A percentile compares a stretch with the other conserved stretches of the same genome.
Conservation (phyloP, 2,113 vertebrate species). For the Picathartes gymnocephalus region DNA sequence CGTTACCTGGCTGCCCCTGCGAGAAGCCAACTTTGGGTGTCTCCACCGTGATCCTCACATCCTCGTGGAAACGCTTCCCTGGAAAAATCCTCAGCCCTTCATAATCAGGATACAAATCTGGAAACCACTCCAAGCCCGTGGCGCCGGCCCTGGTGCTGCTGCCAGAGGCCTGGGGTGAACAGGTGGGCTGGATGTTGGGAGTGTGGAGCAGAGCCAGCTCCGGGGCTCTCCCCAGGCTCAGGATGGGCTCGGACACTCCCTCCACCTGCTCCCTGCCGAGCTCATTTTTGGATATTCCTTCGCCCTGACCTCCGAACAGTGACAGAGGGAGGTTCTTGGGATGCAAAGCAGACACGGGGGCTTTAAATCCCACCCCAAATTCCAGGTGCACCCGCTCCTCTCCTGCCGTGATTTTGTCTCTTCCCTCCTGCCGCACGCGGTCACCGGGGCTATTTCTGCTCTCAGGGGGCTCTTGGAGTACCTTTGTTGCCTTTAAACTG, state of each 20-base stretch:
- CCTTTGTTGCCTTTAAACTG: background rate
- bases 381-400: background rate
- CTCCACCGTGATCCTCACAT: rapidly evolving
- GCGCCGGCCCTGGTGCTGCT: background rate
- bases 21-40: background rate
- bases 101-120: conserved; percentile 65
- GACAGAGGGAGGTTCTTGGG: background rate
- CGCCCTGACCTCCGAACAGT: background rate
- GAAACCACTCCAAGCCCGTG: conserved; percentile 73
- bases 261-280: background rate
- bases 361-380: background rate
- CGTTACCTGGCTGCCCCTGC: conserved; percentile 45
- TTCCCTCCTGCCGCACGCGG: background rate
- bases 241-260: background rate
- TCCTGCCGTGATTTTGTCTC: rapidly evolving
- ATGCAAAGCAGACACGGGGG: background rate
- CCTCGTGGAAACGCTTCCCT: background rate
- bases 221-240: background rate
- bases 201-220: background rate
- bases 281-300: background rate
- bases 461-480: rapidly evolving
- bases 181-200: background rate
- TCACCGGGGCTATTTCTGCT: background rate
- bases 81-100: conserved; percentile 44
- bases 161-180: background rate